Conservation (phyloP, 2,113 vertebrate genomes). For the Gopherus evgoodei region DNA sequence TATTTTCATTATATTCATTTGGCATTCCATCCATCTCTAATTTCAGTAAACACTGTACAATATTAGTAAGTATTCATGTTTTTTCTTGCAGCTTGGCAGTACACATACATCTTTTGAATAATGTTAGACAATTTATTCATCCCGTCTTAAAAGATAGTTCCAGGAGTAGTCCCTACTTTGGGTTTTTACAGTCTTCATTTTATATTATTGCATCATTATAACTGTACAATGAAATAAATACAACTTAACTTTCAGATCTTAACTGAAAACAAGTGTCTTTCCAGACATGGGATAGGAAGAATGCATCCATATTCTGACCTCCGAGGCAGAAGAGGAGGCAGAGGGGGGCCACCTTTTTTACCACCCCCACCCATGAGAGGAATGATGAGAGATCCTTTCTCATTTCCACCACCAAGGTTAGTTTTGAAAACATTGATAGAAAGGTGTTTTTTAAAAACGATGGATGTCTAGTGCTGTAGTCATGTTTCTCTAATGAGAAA, state of each 20-base stretch:
- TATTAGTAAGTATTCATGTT: not conserved
- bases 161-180: not conserved
- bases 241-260: not conserved
- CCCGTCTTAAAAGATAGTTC: not conserved
- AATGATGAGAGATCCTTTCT: slow-evolving; percentile 72
- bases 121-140: not conserved
- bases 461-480: not conserved
- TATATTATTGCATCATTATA: not conserved
- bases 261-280: not conserved
- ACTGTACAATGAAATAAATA: not conserved
- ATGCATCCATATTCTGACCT: slow-evolving; percentile 79
- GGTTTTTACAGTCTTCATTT: not conserved
- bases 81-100: not conserved
- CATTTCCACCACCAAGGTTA: slow-evolving; percentile 47
- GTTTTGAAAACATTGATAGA: not conserved
- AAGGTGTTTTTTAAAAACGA: not conserved
- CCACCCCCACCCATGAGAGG: slow-evolving; percentile 51
- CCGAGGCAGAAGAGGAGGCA: slow-evolving; percentile 66
- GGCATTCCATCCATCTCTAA: too few relatives aligned
- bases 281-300: slow-evolving; percentile 77
- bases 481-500: not conserved
- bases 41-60: not conserved
- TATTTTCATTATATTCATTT: not conserved
- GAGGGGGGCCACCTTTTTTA: slow-evolving; percentile 66
- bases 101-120: not conserved